Evolutionary conservation across 2,888 invertebrate species (phyloP), one percentile per base, ranked within the genome.

Genomic region (Galerucella calmariensis): DNA sequence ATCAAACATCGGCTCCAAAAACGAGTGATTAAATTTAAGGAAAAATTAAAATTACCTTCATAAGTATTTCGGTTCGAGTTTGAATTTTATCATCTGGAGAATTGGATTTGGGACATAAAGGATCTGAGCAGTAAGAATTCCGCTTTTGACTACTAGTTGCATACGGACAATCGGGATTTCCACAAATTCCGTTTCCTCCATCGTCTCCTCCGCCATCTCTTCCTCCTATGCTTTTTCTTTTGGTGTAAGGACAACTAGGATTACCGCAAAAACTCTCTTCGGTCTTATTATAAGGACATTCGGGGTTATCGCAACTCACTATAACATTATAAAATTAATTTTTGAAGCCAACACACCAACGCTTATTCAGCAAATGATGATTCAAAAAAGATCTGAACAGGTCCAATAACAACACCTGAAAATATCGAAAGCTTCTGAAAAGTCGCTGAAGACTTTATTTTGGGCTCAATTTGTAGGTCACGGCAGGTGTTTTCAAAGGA

Each of bases 111-210:
- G 82, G 82, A 63, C 83, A 83, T 14, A 73, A 72, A 1, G 82
- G 82, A 74, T 82, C 82, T 20, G 74, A 73, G 62, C 83, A 83
- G 9, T 77, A 56, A 20, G 69, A 48, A n/a, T 48, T 41, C 41
- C 62, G 27, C 8, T 44, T 69, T 51, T 6, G 14, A 20, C 11
- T 11, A 2, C n/a, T 41, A 10, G 14, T 62, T 4, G 2, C n/a
- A 46, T 44, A 65, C 3, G 63, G 63, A 20, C 63, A 65, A 46
- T 44, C 5, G 6, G 63, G 63, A 41, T 65, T 16, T 41, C 44
- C 63, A 46, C 63, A 65, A 44, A 46, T 46, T 14, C 35, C 61
- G n/a, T 20, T 5, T 20, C 56, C 16, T 20, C 61, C 61, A 9
- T 61, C 35, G 14, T 61, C 35, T 14, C 61, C 61, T 16, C 14